These are phyloP conservation scores for Zaprionus nigranus DNA, from an alignment of 1,140 invertebrate genomes.

Conservation along the genomic window DNA sequence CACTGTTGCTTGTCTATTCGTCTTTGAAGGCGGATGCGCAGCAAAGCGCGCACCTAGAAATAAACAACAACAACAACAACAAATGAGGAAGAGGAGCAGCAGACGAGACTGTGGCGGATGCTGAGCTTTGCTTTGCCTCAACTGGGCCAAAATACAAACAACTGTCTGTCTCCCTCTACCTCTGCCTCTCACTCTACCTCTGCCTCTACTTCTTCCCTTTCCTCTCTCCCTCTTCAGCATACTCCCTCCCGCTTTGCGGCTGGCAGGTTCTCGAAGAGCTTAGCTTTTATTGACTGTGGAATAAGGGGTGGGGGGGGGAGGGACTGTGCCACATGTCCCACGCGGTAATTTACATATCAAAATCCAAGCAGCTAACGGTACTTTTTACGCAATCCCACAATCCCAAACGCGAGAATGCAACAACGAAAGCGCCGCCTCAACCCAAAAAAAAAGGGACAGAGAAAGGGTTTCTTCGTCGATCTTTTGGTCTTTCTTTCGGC, in stretches of 20 bases:
- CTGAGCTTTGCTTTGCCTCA: slow-evolving; percentile 60
- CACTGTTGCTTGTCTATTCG: background rate
- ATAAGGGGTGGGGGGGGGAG: slow-evolving; percentile 6
- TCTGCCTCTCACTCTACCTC: background rate
- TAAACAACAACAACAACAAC: slow-evolving; percentile 61
- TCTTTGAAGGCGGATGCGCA: slow-evolving; percentile 73
- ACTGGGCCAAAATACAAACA: slow-evolving; percentile 63
- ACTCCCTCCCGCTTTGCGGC: background rate
- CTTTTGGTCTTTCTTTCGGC: slow-evolving; percentile 8
- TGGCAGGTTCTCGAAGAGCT: slow-evolving; percentile 45
- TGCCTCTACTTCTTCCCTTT: background rate
- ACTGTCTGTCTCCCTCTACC: slow-evolving; percentile 6
- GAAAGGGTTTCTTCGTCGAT: slow-evolving; percentile 67
- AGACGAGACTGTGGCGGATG: slow-evolving; percentile 60
- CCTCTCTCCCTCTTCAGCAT: background rate
- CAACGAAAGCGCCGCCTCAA: slow-evolving; percentile 42
- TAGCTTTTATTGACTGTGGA: slow-evolving; percentile 27
- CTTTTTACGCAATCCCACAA: slow-evolving; percentile 68
- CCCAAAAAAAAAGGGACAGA: slow-evolving; percentile 43
- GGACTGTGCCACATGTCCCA: slow-evolving; percentile 67
- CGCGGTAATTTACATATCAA: slow-evolving; percentile 76
- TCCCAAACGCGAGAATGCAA: slow-evolving; percentile 59
- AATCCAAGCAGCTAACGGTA: slow-evolving; percentile 73
- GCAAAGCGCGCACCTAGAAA: slow-evolving; percentile 73
- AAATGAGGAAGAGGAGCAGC: slow-evolving; percentile 68